Base-by-base conservation (phyloP, 2,113 vertebrate species). In the Emydura subglobosa region DNA sequence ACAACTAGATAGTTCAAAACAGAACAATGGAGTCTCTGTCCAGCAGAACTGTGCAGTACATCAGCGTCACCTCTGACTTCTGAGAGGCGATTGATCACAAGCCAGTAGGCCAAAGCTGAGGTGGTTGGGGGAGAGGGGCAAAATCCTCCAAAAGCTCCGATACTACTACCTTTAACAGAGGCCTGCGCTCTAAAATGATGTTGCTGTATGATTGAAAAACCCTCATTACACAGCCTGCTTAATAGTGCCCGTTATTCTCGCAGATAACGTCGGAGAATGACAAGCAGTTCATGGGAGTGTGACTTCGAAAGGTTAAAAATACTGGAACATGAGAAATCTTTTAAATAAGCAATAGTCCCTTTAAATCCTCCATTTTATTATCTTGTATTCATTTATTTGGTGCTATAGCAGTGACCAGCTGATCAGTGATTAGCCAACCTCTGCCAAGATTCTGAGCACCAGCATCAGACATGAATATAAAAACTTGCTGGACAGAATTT, bases 201-300 rank as follows among this genome's bases (percentile, higher is more conserved):
- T 57, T 95, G n/a, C 17, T 72, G 3, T 72, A 11, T 72, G 25
- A 88, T 91, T 96, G 86, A 95, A 94, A 93, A 96, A 95, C 92
- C 92, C 47, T 93, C 82, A 96, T 95, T 95, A 79, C 53, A 47
- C 50, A 93, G 92, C 87, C 90, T 87, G 31, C 82, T 91, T 96
- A 86, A 86, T 93, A 94, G 88, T 83, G 91, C 44, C 51, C 84
- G 95, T 90, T 93, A 25, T 42, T 93, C 92, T 91, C 61, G 3
- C 44, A 88, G 96, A 93, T 84, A 89, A 86, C 2, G n/a, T 82
- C 89, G 88, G 47, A 47, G 47, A 47, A 47, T 94, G 95, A 94
- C 89, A 92, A 95, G 94, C 84, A 85, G n/a, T 96, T 97, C 92
- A 91, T 96, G 95, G 86, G 91, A 85, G 81, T 96, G 72, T 86